phyloP scores from a whole-genome alignment of 37 sponge, comb jelly and placozoan genomes.

The Agelas oroides region DNA sequence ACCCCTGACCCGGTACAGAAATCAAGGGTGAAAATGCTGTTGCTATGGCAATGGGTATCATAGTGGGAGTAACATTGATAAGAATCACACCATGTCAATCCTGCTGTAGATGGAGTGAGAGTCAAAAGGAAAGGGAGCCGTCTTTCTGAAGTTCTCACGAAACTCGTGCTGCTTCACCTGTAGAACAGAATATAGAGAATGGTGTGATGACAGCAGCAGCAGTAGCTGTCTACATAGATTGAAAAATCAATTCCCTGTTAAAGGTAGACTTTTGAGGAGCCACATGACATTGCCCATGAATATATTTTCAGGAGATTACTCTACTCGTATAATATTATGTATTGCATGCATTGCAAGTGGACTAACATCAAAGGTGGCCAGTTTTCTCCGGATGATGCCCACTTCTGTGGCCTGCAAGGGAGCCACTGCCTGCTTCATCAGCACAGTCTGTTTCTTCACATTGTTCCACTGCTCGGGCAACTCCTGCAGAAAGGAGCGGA shows the following conservation, averaged over 20 bases:
- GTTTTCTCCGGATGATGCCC: slow-evolving; percentile 85
- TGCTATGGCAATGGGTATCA: no score
- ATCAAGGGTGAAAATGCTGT: no score
- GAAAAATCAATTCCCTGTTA: no score
- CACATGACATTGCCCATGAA: no score
- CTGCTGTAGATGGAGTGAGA: slow-evolving; percentile 71
- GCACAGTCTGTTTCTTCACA: slow-evolving; percentile 90
- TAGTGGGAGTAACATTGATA: no score
- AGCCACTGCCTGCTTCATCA: slow-evolving; percentile 95
- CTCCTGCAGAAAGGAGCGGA: slow-evolving; percentile 79
- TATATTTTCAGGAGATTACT: no score
- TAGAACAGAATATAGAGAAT: background rate
- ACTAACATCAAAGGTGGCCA: slow-evolving; percentile 90
- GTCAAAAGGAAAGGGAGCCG: slow-evolving; percentile 85
- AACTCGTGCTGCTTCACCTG: slow-evolving; percentile 96
- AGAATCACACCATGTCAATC: slow-evolving; percentile 71
- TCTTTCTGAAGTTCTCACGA: slow-evolving; percentile 94
- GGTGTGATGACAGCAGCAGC: background rate
- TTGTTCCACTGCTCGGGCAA: slow-evolving; percentile 98
- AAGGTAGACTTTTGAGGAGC: no score
- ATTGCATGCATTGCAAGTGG: no score
- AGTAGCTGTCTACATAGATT: background rate
- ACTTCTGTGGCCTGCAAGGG: slow-evolving; percentile 97
- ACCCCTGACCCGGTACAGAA: no score
- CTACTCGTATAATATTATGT: no score